Percentiles rank a stretch among this genome's conserved stretches.
phyloP scores from a whole-genome alignment of 2,888 invertebrate genomes.

The Xiphydria camelus region DNA sequence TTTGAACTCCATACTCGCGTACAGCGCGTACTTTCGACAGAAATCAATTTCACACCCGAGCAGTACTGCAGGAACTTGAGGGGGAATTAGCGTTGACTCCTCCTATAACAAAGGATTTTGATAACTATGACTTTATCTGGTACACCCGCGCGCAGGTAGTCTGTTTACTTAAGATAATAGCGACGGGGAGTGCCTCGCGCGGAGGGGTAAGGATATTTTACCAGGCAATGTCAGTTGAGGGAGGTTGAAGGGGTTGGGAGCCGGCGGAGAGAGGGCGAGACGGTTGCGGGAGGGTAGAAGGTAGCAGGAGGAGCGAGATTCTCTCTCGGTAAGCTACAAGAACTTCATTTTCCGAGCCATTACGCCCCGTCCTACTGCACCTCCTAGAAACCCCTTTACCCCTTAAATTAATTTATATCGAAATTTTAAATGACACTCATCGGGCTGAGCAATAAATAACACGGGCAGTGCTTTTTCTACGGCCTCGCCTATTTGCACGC shows the following conservation, averaged over 20 bases:
- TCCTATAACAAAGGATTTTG: slow-evolving; percentile 44
- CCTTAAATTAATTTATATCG: slow-evolving; percentile 56
- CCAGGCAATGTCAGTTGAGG: slow-evolving; percentile 26
- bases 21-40: no score
- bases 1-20: no score
- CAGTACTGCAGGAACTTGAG: no score
- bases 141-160: slow-evolving; percentile 47
- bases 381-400: slow-evolving; percentile 44
- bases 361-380: slow-evolving; percentile 47
- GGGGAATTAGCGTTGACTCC: slow-evolving; percentile 23
- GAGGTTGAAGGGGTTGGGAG: slow-evolving; percentile 4
- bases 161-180: slow-evolving; percentile 55
- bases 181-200: slow-evolving; percentile 25
- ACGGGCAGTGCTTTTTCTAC: slow-evolving; percentile 22
- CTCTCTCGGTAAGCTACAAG: slow-evolving; percentile 46
- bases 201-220: slow-evolving; percentile 32
- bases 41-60: no score
- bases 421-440: slow-evolving; percentile 56
- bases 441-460: slow-evolving; percentile 50
- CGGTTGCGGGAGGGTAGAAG: slow-evolving; percentile 16
- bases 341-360: slow-evolving; percentile 56
- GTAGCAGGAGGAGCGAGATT: slow-evolving; percentile 24
- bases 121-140: slow-evolving; percentile 54
- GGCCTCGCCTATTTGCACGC: slow-evolving; percentile 1
- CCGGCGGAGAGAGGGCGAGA: slow-evolving; percentile 8